Evolutionary conservation across 2,113 vertebrate genomes (phyloP), one percentile per base, ranked within the genome.

Genomic region (Litocranius walleri): DNA sequence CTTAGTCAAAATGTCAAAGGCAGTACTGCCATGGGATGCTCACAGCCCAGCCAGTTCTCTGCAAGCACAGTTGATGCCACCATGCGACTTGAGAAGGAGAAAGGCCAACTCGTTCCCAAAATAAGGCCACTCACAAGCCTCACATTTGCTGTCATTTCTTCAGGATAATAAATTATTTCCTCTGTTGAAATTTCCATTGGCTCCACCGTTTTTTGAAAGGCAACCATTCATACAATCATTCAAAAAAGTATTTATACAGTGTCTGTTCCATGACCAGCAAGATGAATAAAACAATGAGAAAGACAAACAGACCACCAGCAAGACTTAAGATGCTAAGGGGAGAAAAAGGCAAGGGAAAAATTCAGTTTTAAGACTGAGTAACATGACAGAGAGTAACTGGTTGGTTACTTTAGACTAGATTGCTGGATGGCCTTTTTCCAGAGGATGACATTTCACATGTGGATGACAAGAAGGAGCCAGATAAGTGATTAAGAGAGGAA

Each of bases 1-100:
- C 95, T 91, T 83, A 88, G 56, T 74, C 33, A 57, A 92, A 95
- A 96, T 89, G 77, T 52, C 91, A 78, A 77, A 74, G 67, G 81
- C 81, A 91, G 80, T 6, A 74, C 6, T 57, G 33, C 45, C 40
- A 25, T 21, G 5, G 29, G 27, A 59, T 82, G 43, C 16, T 85
- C 40, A 11, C 19, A 21, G 27, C 33, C 40, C 81, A 64, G 17
- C 43, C 54, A 43, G 23, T 17, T 36, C 45, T 84, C 6, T 40
- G 16, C 43, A 59, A 74, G 36, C 43, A 29, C 8, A 23, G 50
- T 30, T 19, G 59, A 3, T 36, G 30, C 27, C 54, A 84, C 59
- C 7, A 1, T 13, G 92, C 11, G 56, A 45, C 50, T 7, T 19
- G 30, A 83, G 61, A 33, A 77, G 36, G 61, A 92, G n/a, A 93